Conservation (phyloP, 2,113 vertebrate species). For the Pterocles gutturalis region DNA sequence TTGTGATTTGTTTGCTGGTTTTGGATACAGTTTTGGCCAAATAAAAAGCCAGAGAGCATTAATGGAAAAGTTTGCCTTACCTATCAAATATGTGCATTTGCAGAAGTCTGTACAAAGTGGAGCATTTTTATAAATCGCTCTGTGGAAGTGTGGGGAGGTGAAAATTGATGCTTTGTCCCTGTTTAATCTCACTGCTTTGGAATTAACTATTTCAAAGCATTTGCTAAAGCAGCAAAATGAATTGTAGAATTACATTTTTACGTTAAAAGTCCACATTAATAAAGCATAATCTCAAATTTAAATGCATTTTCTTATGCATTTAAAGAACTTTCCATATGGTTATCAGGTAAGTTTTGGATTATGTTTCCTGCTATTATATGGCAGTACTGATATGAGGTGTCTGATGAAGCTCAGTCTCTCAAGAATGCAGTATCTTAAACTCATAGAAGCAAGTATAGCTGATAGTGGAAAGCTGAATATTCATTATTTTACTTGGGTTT, state of each 20-base stretch:
- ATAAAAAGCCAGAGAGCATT: background rate
- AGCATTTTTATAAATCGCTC: background rate
- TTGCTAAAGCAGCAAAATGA: background rate
- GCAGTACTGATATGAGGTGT: background rate
- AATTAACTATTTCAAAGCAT: background rate
- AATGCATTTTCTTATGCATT: background rate
- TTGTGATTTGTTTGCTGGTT: background rate
- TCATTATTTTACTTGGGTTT: background rate
- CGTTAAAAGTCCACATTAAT: background rate
- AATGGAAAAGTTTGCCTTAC: background rate
- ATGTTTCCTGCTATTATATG: background rate
- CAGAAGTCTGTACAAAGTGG: background rate
- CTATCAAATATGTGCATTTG: background rate
- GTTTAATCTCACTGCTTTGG: background rate
- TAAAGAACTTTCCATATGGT: background rate
- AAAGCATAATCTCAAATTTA: background rate
- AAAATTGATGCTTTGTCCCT: background rate
- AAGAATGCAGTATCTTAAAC: background rate
- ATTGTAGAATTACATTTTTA: background rate
- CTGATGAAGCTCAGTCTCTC: background rate
- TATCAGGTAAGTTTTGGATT: background rate
- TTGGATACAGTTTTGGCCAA: background rate
- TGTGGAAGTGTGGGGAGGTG: background rate
- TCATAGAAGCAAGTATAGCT: background rate
- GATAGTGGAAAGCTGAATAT: background rate